Conservation (phyloP, 2,888 invertebrate species). For the Athalia cordata region DNA sequence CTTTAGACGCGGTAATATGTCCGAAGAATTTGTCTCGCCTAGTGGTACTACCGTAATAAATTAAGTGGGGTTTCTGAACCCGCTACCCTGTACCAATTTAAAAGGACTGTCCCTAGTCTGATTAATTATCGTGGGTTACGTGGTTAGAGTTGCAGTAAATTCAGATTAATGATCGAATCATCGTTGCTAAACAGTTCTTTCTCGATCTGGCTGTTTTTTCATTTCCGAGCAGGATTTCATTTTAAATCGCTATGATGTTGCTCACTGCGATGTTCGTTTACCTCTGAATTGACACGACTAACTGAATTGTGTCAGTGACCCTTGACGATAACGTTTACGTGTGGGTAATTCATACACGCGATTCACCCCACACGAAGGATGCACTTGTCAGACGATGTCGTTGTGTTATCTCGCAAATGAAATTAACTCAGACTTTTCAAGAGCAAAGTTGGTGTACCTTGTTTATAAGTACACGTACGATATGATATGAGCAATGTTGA, state of each 20-base stretch:
- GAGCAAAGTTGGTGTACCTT: slow-evolving; percentile 5
- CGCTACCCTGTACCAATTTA: no score
- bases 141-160: no score
- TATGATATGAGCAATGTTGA: not conserved
- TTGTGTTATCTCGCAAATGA: not conserved
- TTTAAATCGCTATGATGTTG: not conserved
- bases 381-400: not conserved
- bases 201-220: no score
- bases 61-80: no score
- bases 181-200: no score
- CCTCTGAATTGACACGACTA: slow-evolving; percentile 1
- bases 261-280: not conserved
- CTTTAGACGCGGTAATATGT: no score
- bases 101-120: no score
- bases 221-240: not conserved
- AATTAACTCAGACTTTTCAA: slow-evolving; percentile 23
- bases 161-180: no score
- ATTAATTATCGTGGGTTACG: no score
- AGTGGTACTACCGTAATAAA: no score
- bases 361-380: not conserved
- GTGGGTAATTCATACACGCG: not conserved
- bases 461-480: not conserved
- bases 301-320: not conserved
- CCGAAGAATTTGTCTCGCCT: no score
- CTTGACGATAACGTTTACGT: not conserved